Base-by-base conservation (phyloP, 1,140 invertebrate genomes). In the Gryllus bimaculatus region DNA sequence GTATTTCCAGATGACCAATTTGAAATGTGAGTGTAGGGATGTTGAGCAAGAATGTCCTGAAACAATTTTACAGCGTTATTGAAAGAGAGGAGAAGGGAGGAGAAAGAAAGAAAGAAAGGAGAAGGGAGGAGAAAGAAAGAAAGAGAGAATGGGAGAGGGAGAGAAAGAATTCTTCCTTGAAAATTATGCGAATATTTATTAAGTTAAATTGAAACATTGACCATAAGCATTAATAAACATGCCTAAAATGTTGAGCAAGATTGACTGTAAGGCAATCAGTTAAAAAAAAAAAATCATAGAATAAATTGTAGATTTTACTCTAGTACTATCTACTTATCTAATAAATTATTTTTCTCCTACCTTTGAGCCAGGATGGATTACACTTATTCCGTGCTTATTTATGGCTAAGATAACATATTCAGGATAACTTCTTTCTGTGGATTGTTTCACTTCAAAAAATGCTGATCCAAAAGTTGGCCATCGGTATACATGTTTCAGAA, bases 1-100 rank as follows among this genome's bases (percentile, higher is more conserved):
- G 94, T 97, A 84, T 96, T 92, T 5, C 96, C 96, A 15, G 95
- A 96, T 49, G 94, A 96, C 96, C 96, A 98, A 84, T 97, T 97
- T 7, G 92, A 94, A 79, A 98, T 90, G 83, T 95, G 92, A 7
- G 92, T 93, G 85, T 96, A 97, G 47, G 93, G 92, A 87, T 96
- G 93, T 39, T 93, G 94, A 10, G 92, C 90, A 79, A 96, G 85
- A 74, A 95, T 90, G 82, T 95, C 92, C 92, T 95, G 85, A 81
- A 88, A 88, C 75, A 78, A 78, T 39, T 39, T 39, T 39, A 39
- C 26, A 39, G 5, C 26, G 5, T 75, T 26, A 75, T 21, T 75
- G 74, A 39, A 39, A 39, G 26, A 39, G 5, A 39, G 26, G 5
- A 39, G 26, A n/a, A n/a, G n/a, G n/a, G n/a, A n/a, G n/a, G n/a